Conservation (phyloP, 30 jellyfish, hydroid and myxozoan genomes). For the Pseudorhiza aurosa region DNA sequence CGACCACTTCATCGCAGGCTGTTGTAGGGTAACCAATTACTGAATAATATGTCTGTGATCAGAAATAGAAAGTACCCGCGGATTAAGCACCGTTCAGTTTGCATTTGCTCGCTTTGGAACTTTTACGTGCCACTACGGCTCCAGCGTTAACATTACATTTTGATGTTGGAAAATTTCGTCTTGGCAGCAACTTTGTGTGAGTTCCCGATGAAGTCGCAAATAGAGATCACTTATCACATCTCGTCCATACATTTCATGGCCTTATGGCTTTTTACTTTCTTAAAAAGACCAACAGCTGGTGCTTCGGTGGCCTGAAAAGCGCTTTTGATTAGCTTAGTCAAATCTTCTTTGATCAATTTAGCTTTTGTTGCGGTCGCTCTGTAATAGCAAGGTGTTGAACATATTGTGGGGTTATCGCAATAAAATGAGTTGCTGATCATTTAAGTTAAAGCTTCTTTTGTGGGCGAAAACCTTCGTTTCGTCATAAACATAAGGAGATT, state of each 20-base stretch:
- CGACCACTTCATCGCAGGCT: too few relatives aligned
- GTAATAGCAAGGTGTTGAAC: conserved; percentile 5
- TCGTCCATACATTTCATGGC: not conserved
- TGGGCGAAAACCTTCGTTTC: not conserved
- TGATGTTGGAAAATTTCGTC: too few relatives aligned
- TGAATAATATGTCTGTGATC: too few relatives aligned
- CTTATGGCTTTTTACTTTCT: conserved; percentile 39
- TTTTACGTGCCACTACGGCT: too few relatives aligned
- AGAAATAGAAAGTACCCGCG: too few relatives aligned
- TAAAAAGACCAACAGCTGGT: conserved; percentile 26
- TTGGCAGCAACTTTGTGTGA: too few relatives aligned
- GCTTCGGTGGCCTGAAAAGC: not conserved
- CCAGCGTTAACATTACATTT: too few relatives aligned
- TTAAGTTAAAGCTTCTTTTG: not conserved
- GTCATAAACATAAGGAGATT: not conserved
- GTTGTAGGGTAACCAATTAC: too few relatives aligned
- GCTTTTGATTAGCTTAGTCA: not conserved
- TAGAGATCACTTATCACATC: too few relatives aligned
- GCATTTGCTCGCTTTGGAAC: too few relatives aligned
- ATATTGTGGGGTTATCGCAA: conserved; percentile 8
- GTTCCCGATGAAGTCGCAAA: too few relatives aligned
- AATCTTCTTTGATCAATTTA: not conserved
- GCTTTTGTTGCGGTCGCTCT: conserved; percentile 8
- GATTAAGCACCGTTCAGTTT: too few relatives aligned
- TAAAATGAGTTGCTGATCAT: conserved; percentile 5